These are phyloP conservation scores for Pseudomyrmex flavicornis DNA, from an alignment of 1,140 invertebrate species.

Conservation along the genomic window DNA sequence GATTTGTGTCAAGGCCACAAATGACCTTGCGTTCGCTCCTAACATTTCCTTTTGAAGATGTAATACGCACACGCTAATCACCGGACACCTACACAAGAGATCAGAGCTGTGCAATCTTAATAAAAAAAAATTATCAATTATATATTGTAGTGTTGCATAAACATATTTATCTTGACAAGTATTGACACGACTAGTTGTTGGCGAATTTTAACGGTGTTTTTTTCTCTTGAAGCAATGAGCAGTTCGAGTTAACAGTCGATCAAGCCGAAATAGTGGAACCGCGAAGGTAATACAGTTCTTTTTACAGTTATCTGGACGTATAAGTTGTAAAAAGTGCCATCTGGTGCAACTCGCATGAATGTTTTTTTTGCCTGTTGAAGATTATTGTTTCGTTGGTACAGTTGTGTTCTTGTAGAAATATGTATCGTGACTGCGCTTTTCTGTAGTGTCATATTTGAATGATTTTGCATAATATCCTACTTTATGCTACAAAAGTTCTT, in stretches of 20 bases:
- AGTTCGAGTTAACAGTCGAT: conserved; percentile 81
- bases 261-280: conserved; percentile 78
- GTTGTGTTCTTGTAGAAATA: not conserved
- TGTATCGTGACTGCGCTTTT: not conserved
- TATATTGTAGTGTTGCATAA: too few relatives aligned
- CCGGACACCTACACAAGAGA: not conserved
- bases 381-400: not conserved
- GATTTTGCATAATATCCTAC: not conserved
- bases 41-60: conserved; percentile 50
- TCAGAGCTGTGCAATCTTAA: not conserved
- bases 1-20: conserved; percentile 63
- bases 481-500: not conserved
- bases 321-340: conserved; percentile 69
- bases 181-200: not conserved
- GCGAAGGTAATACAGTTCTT: conserved; percentile 82
- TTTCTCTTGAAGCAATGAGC: conserved; percentile 81
- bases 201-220: conserved; percentile 70
- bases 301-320: conserved; percentile 46
- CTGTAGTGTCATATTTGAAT: not conserved
- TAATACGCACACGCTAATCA: not conserved
- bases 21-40: conserved; percentile 45
- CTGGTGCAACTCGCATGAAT: conserved; percentile 43
- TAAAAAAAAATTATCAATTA: not conserved
- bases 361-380: conserved; percentile 1
- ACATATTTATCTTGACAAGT: too few relatives aligned